Percentiles rank a stretch among this genome's conserved stretches.
Conservation (phyloP, 2,113 vertebrate species). For the Coreoperca whiteheadi region DNA sequence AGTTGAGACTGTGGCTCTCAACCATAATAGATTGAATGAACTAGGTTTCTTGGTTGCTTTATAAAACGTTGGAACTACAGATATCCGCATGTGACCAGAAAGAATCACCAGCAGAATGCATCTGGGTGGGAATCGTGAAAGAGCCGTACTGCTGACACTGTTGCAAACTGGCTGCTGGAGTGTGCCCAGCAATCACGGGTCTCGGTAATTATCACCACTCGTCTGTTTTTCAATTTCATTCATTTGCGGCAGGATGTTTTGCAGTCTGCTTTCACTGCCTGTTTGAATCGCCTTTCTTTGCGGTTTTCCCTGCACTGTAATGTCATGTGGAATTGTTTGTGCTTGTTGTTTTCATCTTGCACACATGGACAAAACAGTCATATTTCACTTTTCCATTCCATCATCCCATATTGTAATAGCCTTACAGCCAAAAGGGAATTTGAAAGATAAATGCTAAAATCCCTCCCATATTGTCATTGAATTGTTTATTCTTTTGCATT, state of each 20-base stretch:
- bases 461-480: slow-evolving; percentile 18
- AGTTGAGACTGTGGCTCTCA: neutral
- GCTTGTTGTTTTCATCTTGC: slow-evolving; percentile 23
- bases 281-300: neutral
- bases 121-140: neutral
- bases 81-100: neutral
- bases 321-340: slow-evolving; percentile 16
- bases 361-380: slow-evolving; percentile 34
- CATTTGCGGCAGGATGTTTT: slow-evolving; percentile 4
- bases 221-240: neutral
- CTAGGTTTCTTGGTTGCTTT: neutral
- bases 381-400: slow-evolving; percentile 12
- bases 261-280: slow-evolving; percentile 2
- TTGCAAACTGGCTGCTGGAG: slow-evolving; percentile 1
- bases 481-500: slow-evolving; percentile 2
- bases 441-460: slow-evolving; percentile 23
- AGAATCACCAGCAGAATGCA: neutral
- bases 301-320: neutral
- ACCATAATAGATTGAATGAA: neutral
- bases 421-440: slow-evolving; percentile 23
- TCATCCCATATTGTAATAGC: slow-evolving; percentile 6
- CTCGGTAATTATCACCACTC: neutral
- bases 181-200: neutral
- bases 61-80: neutral
- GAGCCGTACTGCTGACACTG: neutral